phyloP scores from a whole-genome alignment of 2,113 vertebrate species.

The Leptobrachium ailaonicum region DNA sequence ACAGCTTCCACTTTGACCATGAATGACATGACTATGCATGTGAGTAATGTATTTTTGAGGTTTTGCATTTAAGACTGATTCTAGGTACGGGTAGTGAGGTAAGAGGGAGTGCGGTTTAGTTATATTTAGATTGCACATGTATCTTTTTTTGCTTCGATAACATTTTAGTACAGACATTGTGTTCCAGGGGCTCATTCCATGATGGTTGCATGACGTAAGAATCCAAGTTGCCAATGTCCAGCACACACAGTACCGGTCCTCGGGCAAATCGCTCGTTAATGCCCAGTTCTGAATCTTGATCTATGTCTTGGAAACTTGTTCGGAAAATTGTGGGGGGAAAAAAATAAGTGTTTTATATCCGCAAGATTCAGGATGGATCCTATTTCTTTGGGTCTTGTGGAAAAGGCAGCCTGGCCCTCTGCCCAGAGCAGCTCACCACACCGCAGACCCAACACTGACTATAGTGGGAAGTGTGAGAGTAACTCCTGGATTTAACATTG shows the following conservation, averaged over 20 bases:
- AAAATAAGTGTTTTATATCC: slow-evolving; percentile 41
- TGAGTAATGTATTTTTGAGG: neutral
- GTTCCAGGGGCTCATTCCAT: neutral
- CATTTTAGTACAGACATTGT: neutral
- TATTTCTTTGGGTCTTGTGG: slow-evolving; percentile 42
- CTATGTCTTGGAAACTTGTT: slow-evolving; percentile 30
- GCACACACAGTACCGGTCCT: neutral
- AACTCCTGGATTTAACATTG: slow-evolving; percentile 23
- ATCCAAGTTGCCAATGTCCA: neutral
- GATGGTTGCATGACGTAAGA: neutral
- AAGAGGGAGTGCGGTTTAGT: no score
- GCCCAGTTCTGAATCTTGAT: slow-evolving; percentile 28
- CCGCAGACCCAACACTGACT: slow-evolving; percentile 26
- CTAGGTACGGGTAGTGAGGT: no score
- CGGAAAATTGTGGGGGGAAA: slow-evolving; percentile 36
- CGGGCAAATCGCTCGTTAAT: slow-evolving; percentile 16
- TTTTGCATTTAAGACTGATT: no score
- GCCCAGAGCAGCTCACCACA: slow-evolving; percentile 39
- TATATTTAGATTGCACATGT: no score
- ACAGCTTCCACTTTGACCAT: neutral
- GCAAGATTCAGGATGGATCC: slow-evolving; percentile 40
- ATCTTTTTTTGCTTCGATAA: neutral
- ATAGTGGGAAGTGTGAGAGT: slow-evolving; percentile 16
- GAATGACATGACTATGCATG: neutral
- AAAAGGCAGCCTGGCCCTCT: slow-evolving; percentile 25